Conservation (phyloP, 2,888 invertebrate species). For the Terebella lapidaria region DNA sequence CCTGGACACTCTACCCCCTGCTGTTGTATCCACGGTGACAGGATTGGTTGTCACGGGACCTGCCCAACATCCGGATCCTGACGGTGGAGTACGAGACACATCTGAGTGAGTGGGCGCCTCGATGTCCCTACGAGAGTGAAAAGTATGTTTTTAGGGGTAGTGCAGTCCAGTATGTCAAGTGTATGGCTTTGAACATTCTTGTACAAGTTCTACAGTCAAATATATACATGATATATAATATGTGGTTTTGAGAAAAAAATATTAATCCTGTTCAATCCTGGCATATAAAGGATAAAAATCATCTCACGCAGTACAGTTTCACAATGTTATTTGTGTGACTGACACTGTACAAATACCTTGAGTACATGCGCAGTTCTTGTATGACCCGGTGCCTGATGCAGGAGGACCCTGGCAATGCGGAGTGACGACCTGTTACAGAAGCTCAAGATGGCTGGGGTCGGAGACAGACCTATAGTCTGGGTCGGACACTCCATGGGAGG, state of each 20-base stretch:
- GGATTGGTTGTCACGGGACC: constrained; percentile 85
- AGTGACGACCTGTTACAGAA: constrained; percentile 56
- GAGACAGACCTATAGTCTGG: constrained; percentile 80
- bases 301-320: no score
- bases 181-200: no score
- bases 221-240: no score
- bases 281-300: no score
- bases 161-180: no score
- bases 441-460: constrained; percentile 71
- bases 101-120: constrained; percentile 43
- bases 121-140: constrained; percentile 61
- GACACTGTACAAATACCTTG: background rate
- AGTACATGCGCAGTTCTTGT: background rate
- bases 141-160: constrained; percentile 33
- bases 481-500: constrained; percentile 92
- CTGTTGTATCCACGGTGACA: no score
- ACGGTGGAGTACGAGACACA: constrained; percentile 82
- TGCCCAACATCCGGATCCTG: constrained; percentile 69
- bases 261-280: no score
- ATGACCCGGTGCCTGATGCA: no score
- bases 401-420: constrained; percentile 34
- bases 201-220: no score
- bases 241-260: no score
- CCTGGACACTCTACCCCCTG: no score
- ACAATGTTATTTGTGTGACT: background rate